Evolutionary conservation across 2,888 invertebrate species (phyloP), one percentile per base, ranked within the genome.

Genomic region (Ectemnius lituratus): DNA sequence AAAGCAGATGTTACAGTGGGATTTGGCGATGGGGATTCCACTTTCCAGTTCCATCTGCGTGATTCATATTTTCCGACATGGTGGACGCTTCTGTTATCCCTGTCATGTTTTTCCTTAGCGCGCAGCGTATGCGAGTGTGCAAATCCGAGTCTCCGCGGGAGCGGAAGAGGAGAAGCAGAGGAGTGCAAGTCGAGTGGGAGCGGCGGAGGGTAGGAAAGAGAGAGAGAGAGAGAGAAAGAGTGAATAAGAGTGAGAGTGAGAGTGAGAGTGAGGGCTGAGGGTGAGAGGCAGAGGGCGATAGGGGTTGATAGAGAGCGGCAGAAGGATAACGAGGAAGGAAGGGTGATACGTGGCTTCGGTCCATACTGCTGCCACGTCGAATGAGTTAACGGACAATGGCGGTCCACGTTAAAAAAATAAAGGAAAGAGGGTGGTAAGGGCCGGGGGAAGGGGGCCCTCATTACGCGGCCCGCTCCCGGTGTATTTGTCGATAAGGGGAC

Each of bases 401-500:
- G 67, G 82, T 79, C 83, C 70, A 80, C 77, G 84, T 81, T 82
- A 79, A 85, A 87, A 84, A 85, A 82, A 85, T 78, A 83, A 78
- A 82, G 80, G 82, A 79, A 79, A 76, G 78, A 76, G 80, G 78
- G 79, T 75, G 56, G 74, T 27, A 63, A 73, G 67, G 70, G 52
- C 14, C 66, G 74, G 81, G 78, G 81, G 80, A 76, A 73, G 70
- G 84, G 86, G 85, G 85, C 85, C 88, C 88, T 90, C 88, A 89
- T 90, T 90, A 90, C 87, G 82, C 84, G 82, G 85, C 86, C 87
- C 84, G 86, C 86, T 87, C 87, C 84, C 86, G 86, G 87, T 87
- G 84, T 90, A 88, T 88, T 89, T 90, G 87, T 89, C 88, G 89
- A 89, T 90, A 89, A 89, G 88, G 89, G 89, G 88, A 85, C 83